These are phyloP conservation scores for Theristicus caerulescens DNA, from an alignment of 2,113 vertebrate species.

Conservation along the genomic window DNA sequence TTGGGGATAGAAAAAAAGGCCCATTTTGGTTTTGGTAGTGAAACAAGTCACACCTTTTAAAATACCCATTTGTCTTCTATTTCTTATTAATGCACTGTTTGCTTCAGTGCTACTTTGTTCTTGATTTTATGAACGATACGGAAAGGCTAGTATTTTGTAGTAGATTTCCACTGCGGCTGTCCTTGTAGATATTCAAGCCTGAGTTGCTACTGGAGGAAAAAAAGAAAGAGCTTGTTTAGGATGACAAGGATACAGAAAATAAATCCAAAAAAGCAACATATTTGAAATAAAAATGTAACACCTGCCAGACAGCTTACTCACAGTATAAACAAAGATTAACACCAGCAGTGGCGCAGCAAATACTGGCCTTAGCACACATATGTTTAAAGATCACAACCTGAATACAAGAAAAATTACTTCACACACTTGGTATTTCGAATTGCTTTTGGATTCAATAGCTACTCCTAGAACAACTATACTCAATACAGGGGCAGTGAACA, in stretches of 20 bases:
- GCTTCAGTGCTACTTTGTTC: background rate
- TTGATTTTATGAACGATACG: background rate
- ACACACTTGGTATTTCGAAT: background rate
- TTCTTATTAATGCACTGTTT: background rate
- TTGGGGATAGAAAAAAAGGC: fast-evolving
- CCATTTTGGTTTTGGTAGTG: background rate
- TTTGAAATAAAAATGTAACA: slow-evolving; percentile 36
- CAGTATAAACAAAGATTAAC: slow-evolving; percentile 49
- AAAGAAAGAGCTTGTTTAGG: background rate
- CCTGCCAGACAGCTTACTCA: background rate
- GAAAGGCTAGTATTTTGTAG: background rate
- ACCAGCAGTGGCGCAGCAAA: background rate
- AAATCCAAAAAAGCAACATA: slow-evolving; percentile 9
- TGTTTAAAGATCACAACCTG: background rate
- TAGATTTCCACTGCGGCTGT: background rate
- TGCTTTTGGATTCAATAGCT: background rate
- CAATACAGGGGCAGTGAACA: background rate
- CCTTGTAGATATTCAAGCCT: background rate
- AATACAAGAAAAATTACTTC: slow-evolving; percentile 9
- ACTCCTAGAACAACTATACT: background rate
- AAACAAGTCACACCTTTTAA: background rate
- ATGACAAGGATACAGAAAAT: background rate
- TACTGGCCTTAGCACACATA: background rate
- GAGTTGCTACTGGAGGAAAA: background rate
- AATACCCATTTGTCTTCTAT: background rate